Percentiles rank a stretch among this genome's conserved stretches.
Evolutionary conservation across 2,888 invertebrate genomes (phyloP).

Genomic region (Teleiodes luculella): DNA sequence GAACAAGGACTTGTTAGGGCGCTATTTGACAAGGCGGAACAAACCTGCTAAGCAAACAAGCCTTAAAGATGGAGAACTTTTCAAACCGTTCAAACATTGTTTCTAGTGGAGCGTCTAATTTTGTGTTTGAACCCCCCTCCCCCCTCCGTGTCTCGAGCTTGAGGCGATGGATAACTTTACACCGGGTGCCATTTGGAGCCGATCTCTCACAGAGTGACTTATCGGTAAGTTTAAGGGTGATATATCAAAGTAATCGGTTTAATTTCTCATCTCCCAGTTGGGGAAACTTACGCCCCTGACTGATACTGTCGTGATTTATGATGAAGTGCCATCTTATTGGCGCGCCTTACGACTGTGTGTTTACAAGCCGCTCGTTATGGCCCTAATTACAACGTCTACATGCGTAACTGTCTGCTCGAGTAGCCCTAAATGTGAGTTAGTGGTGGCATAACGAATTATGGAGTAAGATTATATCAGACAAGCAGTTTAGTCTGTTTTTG

Average conservation of each 20-base stretch:
- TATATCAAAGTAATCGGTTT: constrained; percentile 77
- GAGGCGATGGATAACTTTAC: constrained; percentile 70
- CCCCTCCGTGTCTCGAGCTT: constrained; percentile 17
- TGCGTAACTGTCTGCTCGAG: constrained; percentile 6
- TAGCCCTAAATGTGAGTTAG: background rate
- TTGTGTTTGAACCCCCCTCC: constrained; percentile 39
- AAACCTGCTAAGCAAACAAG: constrained; percentile 7
- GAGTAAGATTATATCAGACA: background rate
- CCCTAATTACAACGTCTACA: constrained; percentile 6
- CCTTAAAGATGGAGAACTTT: constrained; percentile 22
- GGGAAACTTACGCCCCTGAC: constrained; percentile 62
- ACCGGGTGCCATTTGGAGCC: constrained; percentile 69
- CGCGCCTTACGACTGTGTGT: constrained; percentile 2
- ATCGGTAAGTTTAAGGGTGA: constrained; percentile 73
- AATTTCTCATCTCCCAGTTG: constrained; percentile 75
- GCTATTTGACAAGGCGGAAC: background rate
- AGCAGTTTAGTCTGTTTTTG: background rate
- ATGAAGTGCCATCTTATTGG: constrained; percentile 21
- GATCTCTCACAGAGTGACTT: constrained; percentile 71
- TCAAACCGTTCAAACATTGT: constrained; percentile 22
- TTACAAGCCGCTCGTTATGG: constrained; percentile 9
- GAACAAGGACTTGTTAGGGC: background rate
- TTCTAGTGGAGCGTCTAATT: constrained; percentile 45
- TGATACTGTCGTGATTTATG: constrained; percentile 55
- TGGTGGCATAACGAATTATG: background rate